phyloP scores from a whole-genome alignment of 2,113 vertebrate genomes.

The Pomatostomus ruficeps region DNA sequence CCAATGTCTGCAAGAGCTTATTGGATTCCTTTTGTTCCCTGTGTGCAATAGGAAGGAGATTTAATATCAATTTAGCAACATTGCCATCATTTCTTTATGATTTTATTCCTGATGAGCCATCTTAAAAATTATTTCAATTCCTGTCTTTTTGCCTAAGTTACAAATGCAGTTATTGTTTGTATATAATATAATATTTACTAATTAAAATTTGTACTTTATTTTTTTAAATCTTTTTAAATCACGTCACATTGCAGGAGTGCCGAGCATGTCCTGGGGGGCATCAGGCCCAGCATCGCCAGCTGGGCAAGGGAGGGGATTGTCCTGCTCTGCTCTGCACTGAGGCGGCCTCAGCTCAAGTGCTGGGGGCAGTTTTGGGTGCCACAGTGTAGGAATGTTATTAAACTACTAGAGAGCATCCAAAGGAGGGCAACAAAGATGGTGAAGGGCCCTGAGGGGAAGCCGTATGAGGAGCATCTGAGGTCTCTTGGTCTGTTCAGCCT shows the following conservation, averaged over 20 bases:
- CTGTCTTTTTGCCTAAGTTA: not conserved
- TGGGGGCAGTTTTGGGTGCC: not conserved
- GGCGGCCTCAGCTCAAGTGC: not conserved
- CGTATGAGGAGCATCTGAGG: not conserved
- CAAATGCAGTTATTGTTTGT: not conserved
- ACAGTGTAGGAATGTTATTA: not conserved
- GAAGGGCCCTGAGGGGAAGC: not conserved
- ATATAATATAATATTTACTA: not conserved
- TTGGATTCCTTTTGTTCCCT: not conserved
- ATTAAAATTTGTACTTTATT: not conserved
- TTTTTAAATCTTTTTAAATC: not conserved
- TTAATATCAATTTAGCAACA: accelerated
- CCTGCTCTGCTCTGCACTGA: not conserved
- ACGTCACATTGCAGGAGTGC: not conserved
- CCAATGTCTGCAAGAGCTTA: not conserved
- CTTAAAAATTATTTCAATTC: not conserved
- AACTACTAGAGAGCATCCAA: not conserved
- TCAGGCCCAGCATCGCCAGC: not conserved
- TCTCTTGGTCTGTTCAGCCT: not conserved
- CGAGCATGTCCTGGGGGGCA: accelerated
- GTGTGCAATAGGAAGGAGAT: not conserved
- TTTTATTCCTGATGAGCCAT: not conserved
- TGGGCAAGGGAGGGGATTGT: not conserved
- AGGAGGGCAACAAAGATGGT: not conserved
- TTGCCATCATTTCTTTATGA: not conserved